Evolutionary conservation across 2,113 vertebrate genomes (phyloP), one percentile per base, ranked within the genome.

Genomic region (Lynx canadensis): DNA sequence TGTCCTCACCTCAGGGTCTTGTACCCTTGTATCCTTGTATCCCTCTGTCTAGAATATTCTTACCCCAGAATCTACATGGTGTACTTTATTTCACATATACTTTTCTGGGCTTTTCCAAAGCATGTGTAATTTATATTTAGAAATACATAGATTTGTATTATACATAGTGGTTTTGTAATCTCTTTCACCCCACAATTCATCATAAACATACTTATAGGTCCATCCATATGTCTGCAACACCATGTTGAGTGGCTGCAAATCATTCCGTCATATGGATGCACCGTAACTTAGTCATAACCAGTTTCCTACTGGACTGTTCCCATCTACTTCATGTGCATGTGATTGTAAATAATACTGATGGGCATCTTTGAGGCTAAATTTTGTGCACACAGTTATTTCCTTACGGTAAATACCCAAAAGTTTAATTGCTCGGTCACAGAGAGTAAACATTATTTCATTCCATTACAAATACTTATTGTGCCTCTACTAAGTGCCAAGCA

Each of bases 401-500:
- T 52, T 74, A 38, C 41, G 33, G 48, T 52, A 83, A 60, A 60
- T 84, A 45, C 31, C 71, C 73, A 55, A 71, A 71, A 31, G 69
- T 0, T 0, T 80, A 65, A 48, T 73, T 86, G 65, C 21, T 80
- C 41, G 5, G 12, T 80, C 80, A 90, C 13, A 85, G 52, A 33
- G 13, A 80, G 55, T 85, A 69, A 93, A 68, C 65, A 48, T 85
- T 79, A 80, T 63, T 90, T 85, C 41, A 90, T 90, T 90, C 73
- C 9, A 23, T 50, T 23, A 55, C 52, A 85, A 80, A 66, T 84
- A 52, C 48, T 69, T 96, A 52, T 19, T 71, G 33, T 85, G 41
- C n/a, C 33, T 84, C 25, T 89, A 38, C 33, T 41, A 60, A 84
- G 19, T 60, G 16, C 38, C 4, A 96, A 21, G 45, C 29, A 48